phyloP scores from a whole-genome alignment of 2,797 vertebrate species.

The Pteropus rufus region DNA sequence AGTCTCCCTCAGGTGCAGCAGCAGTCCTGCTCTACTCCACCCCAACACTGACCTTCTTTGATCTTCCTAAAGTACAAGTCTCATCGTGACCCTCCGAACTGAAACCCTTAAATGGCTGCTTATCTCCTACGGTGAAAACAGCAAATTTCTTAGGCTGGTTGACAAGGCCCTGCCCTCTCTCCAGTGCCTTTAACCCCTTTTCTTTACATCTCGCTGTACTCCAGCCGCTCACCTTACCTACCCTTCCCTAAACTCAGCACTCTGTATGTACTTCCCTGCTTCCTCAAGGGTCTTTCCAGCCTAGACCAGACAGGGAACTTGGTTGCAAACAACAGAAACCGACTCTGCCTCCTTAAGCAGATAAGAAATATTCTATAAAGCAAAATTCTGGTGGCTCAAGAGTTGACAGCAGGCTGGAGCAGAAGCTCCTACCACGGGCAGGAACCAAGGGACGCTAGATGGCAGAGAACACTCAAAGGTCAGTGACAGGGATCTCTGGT shows the following conservation, averaged over 20 bases:
- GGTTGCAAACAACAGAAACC: neutral
- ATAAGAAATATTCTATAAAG: neutral
- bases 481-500: neutral
- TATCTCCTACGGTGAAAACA: neutral
- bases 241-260: neutral
- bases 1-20: neutral
- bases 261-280: neutral
- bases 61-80: neutral
- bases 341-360: neutral
- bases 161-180: neutral
- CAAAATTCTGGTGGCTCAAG: neutral
- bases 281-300: neutral
- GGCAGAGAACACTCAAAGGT: neutral
- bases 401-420: neutral
- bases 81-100: neutral
- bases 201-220: neutral
- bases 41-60: neutral
- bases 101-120: neutral
- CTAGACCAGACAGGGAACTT: neutral
- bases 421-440: neutral
- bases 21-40: neutral
- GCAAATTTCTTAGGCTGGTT: neutral
- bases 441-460: neutral
- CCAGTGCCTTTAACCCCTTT: neutral
- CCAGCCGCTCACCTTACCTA: neutral